Base-by-base conservation (phyloP, 1,140 invertebrate species). In the Cylas formicarius region DNA sequence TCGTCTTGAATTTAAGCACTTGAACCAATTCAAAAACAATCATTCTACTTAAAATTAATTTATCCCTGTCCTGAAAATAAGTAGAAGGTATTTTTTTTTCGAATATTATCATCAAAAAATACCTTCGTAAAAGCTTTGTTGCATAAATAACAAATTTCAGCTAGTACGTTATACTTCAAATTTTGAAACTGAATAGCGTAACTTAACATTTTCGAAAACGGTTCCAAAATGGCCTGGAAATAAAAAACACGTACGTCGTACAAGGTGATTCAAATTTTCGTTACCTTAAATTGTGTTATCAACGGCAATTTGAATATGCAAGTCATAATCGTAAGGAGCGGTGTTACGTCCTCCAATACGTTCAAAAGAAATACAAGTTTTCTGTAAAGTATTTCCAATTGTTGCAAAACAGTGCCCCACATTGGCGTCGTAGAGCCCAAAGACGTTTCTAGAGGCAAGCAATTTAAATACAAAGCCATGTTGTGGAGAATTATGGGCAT, bases 121-220 rank as follows among this genome's bases (percentile, higher is more conserved):
- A 80, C 77, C 55, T 84, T 79, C 10, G 75, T 80, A 60, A 96
- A 94, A 11, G 82, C 86, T 54, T 89, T 74, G 58, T 89, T 87
- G 62, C 91, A 95, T 1, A 90, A 72, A 35, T 84, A 86, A 65
- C 90, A 95, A 9, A 98, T 71, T 62, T 97, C 92, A 1, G 88
- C 78, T 4, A 98, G 65, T 42, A 83, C 79, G 31, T 82, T 79
- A 57, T 97, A 86, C 45, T 87, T 81, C 20, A 97, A 69, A n/a
- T 76, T 73, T 44, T 81, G 86, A 60, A 90, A 86, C 68, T 96
- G 91, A 27, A 98, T 83, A 3, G 84, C 78, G 64, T 88, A 90
- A 61, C 86, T 87, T 17, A 98, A 63, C 33, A 97, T 79, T 73
- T 97, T 98, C 1, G 90, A 87, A 64, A 97, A 96, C n/a, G 92